These are phyloP conservation scores for Anagyrus pseudococci DNA, from an alignment of 2,888 invertebrate genomes.

Conservation along the genomic window DNA sequence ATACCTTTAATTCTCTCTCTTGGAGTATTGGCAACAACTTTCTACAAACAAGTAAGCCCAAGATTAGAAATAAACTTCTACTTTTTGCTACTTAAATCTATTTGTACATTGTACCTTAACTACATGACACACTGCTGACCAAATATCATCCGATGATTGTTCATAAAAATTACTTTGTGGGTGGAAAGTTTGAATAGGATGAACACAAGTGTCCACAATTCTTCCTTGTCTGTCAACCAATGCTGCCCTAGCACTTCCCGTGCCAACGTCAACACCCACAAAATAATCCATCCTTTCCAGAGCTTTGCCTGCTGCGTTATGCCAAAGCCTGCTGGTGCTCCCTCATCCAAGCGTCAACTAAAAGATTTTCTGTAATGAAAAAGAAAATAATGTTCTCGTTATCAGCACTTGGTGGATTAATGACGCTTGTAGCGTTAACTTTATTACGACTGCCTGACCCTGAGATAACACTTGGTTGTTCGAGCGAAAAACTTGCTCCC, in stretches of 20 bases:
- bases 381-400: slow-evolving; percentile 32
- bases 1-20: slow-evolving; percentile 77
- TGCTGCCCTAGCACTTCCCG: slow-evolving; percentile 87
- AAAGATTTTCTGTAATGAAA: slow-evolving; percentile 12
- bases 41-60: slow-evolving; percentile 60
- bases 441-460: slow-evolving; percentile 46
- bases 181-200: slow-evolving; percentile 78
- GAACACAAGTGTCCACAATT: slow-evolving; percentile 69
- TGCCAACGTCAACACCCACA: slow-evolving; percentile 93
- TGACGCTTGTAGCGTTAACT: slow-evolving; percentile 39
- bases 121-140: slow-evolving; percentile 76
- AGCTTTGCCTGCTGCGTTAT: background rate
- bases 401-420: slow-evolving; percentile 38
- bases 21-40: slow-evolving; percentile 66
- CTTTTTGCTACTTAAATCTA: background rate
- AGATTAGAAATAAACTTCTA: slow-evolving; percentile 7
- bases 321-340: background rate
- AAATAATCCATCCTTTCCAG: slow-evolving; percentile 64
- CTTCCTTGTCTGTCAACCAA: slow-evolving; percentile 75
- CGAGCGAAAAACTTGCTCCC: background rate
- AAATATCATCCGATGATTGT: slow-evolving; percentile 90
- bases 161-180: slow-evolving; percentile 81
- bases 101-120: slow-evolving; percentile 72
- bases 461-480: slow-evolving; percentile 43
- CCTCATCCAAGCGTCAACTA: slow-evolving; percentile 5